Evolutionary conservation across 2,888 invertebrate genomes (phyloP).

Genomic region (Lasioglossum leucozonium): DNA sequence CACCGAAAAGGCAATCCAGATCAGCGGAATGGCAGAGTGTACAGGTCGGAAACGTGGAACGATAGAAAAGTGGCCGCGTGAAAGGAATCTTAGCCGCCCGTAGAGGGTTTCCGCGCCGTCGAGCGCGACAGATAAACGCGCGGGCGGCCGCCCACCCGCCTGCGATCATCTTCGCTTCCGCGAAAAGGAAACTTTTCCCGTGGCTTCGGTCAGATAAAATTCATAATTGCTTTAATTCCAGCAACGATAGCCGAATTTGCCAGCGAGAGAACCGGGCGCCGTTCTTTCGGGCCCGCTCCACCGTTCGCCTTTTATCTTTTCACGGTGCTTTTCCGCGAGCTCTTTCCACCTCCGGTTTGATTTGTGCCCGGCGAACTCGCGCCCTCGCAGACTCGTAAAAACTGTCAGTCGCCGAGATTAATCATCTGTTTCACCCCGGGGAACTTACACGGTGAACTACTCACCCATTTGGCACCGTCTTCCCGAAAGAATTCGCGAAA

Average conservation of each 20-base stretch:
- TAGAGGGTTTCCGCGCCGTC: conserved; percentile 48
- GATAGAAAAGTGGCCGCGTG: conserved; percentile 21
- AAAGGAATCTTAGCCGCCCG: conserved; percentile 47
- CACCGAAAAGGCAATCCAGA: neutral
- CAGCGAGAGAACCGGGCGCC: neutral
- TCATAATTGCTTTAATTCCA: conserved; percentile 14
- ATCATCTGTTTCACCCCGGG: neutral
- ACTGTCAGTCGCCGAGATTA: neutral
- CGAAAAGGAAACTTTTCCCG: conserved; percentile 54
- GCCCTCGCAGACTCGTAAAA: neutral
- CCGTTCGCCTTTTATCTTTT: neutral
- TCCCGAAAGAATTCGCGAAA: neutral
- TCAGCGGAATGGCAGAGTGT: neutral
- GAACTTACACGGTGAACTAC: neutral
- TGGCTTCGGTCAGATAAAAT: neutral
- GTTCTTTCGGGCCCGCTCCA: neutral
- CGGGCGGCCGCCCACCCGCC: neutral
- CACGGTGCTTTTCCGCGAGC: neutral
- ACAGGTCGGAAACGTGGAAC: neutral
- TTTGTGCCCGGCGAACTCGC: neutral
- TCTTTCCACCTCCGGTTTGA: neutral
- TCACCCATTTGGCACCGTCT: neutral
- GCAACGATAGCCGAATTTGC: neutral
- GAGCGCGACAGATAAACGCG: conserved; percentile 57
- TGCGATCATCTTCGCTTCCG: conserved; percentile 49